A percentile compares a stretch with the other conserved stretches of the same genome.
phyloP scores from a whole-genome alignment of 2,797 vertebrate genomes.

The Parambassis ranga region DNA sequence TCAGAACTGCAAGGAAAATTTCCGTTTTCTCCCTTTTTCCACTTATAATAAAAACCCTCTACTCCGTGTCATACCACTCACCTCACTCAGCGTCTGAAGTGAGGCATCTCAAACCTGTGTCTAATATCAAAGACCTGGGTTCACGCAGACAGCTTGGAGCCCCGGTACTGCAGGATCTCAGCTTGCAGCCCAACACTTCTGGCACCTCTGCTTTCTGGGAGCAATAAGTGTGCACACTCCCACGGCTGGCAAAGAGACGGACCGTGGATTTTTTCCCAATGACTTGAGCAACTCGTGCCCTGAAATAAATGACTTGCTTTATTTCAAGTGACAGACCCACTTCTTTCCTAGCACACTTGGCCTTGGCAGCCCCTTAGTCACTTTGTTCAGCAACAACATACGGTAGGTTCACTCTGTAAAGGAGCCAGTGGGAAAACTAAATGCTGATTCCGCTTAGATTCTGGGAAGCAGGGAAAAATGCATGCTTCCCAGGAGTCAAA shows the following conservation, averaged over 20 bases:
- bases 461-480: slow-evolving; percentile 23
- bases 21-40: neutral
- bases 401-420: slow-evolving; percentile 45
- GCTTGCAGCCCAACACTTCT: slow-evolving; percentile 32
- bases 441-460: slow-evolving; percentile 53
- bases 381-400: slow-evolving; percentile 48
- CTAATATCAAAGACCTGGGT: slow-evolving; percentile 26
- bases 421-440: slow-evolving; percentile 34
- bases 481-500: slow-evolving; percentile 13
- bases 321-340: slow-evolving; percentile 70
- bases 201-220: slow-evolving; percentile 51
- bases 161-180: slow-evolving; percentile 45
- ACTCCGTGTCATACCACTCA: neutral
- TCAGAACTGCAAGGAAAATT: slow-evolving; percentile 35
- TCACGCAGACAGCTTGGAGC: slow-evolving; percentile 40
- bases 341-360: slow-evolving; percentile 55
- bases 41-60: no score
- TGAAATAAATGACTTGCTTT: slow-evolving; percentile 72
- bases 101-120: slow-evolving; percentile 22
- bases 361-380: slow-evolving; percentile 37
- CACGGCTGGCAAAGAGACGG: slow-evolving; percentile 54
- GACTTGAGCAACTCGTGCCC: slow-evolving; percentile 58
- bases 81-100: slow-evolving; percentile 14
- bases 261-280: slow-evolving; percentile 69
- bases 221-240: slow-evolving; percentile 48